Base-by-base conservation (phyloP, 2,113 vertebrate species). In the Callionymus lyra region DNA sequence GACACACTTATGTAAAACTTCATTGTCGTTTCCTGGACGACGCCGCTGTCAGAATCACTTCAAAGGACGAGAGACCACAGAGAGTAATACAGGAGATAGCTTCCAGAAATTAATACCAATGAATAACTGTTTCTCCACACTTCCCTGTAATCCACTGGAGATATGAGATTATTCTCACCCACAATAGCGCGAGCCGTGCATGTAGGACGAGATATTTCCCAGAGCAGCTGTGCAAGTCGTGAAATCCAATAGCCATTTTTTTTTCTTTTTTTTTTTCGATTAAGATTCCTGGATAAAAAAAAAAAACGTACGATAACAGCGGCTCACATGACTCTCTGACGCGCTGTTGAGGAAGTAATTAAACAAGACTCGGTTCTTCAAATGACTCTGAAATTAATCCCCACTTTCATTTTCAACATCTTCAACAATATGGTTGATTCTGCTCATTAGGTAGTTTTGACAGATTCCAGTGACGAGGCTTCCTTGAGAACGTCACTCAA, bases 11-110 rank as follows among this genome's bases (percentile, higher is more conserved):
- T 65, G 68, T 62, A 65, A 34, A 44, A 41, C n/a, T 32, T 41
- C 70, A 61, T 58, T 71, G 63, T 70, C 55, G 74, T 77, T 70
- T 66, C 58, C 44, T 72, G 56, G 63, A 64, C 53, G 44, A 50
- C 44, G 54, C 69, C 68, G 38, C 43, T 41, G 31, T 37, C 33
- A 3, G 47, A 61, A 59, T 63, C 52, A 54, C 65, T 72, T 65
- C 62, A 71, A 75, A 68, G 56, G 19, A 41, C 56, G 50, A 55
- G 27, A 35, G 47, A 16, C 34, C 33, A 6, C 33, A 27, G 19
- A 14, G 6, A 34, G 6, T 27, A 9, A 8, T 17, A 17, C 19
- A 50, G 45, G 6, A 16, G 3, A 42, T 17, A 63, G 47, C 46
- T 63, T 35, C 10, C n/a, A 50, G 46, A 66, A 63, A 65, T 56